Evolutionary conservation across 2,888 invertebrate genomes (phyloP), one percentile per base, ranked within the genome.

Genomic region (Erebia aethiops): DNA sequence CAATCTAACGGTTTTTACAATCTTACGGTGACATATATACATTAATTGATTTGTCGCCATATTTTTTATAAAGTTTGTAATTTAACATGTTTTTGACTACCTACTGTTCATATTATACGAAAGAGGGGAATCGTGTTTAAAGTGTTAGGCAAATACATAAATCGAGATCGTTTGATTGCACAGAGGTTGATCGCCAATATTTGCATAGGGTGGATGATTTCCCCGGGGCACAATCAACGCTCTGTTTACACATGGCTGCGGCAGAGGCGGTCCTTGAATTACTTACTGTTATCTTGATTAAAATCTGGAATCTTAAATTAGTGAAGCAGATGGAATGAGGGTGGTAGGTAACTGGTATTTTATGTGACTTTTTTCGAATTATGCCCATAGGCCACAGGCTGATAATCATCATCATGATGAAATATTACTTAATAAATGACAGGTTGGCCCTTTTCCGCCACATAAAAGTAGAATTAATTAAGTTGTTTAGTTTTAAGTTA

Each of bases 221-320:
- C 89, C 87, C 87, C 75, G n/a, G 82, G 81, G 87, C 73, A 72
- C 79, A 76, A 84, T 87, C 77, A 76, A 71, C 75, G 80, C 84
- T 60, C 56, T 75, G 71, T 69, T 71, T 72, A 68, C 64, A 63
- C 69, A 49, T 56, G 67, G 58, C 67, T 65, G 61, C 58, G 72
- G 66, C 63, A 14, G 62, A 49, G 46, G 67, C 71, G 71, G 60
- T 72, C 73, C 77, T 72, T 57, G 56, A 69, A 72, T 72, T 77
- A 73, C 74, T 72, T 77, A 73, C 74, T 75, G 71, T 77, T 86
- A 90, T 89, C 88, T 83, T 81, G 81, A 88, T 89, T 87, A 82
- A 82, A 87, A 91, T 89, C 88, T 86, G 75, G 77, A 82, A 77
- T 74, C 61, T 64, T 57, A 63, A 71, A 58, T 71, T 61, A 46